phyloP scores from a whole-genome alignment of 2,797 vertebrate species.

The Tragopan temminckii region DNA sequence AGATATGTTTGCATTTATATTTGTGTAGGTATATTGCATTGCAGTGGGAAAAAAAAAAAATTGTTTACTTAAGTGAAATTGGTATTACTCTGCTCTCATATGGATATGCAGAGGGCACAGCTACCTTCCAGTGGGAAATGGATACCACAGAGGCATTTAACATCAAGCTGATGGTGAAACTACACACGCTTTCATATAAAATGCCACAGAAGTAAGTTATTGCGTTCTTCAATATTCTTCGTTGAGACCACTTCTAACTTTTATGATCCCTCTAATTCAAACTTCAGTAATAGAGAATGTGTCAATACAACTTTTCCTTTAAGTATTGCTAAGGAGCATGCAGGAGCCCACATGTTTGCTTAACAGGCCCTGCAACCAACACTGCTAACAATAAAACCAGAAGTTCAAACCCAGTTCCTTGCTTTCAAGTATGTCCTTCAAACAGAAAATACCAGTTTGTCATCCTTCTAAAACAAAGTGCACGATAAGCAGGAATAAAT shows the following conservation, averaged over 20 bases:
- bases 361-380: constrained; percentile 68
- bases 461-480: constrained; percentile 12
- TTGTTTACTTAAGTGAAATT: not conserved
- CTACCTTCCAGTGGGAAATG: not conserved
- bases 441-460: constrained; percentile 70
- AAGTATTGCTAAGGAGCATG: constrained; percentile 60
- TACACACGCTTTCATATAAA: not conserved
- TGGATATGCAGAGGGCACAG: not conserved
- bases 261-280: constrained; percentile 56
- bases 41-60: not conserved
- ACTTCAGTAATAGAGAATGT: constrained; percentile 44
- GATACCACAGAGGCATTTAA: not conserved
- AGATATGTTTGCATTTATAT: not conserved
- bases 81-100: not conserved
- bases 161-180: not conserved
- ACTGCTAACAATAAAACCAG: constrained; percentile 72
- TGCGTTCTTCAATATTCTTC: constrained; percentile 35
- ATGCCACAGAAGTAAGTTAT: not conserved
- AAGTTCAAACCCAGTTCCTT: constrained; percentile 75
- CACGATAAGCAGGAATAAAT: constrained; percentile 48
- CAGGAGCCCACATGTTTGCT: constrained; percentile 70
- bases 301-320: constrained; percentile 71
- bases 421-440: constrained; percentile 72
- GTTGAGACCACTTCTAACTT: constrained; percentile 48
- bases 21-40: not conserved